Evolutionary conservation across 2,888 invertebrate species (phyloP).

Genomic region (Heliconius hortense): DNA sequence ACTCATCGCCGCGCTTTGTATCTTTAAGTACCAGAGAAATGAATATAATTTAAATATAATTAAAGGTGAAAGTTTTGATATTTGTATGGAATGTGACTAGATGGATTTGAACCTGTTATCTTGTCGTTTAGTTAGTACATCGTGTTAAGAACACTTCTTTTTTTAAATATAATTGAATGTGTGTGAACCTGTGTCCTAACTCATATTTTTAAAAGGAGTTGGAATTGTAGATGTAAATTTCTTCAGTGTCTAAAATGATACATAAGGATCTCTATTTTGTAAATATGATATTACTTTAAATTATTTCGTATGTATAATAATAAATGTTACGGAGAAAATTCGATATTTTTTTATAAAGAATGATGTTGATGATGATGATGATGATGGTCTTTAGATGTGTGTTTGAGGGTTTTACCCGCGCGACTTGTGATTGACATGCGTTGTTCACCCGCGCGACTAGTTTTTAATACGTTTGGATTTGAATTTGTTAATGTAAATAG

Average conservation of each 20-base stretch:
- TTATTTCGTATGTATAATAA: background rate
- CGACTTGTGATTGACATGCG: background rate
- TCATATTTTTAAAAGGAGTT: constrained; percentile 8
- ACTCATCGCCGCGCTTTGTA: too few species aligned
- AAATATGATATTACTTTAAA: constrained; percentile 3
- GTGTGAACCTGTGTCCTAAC: background rate
- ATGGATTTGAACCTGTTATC: background rate
- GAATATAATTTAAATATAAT: too few species aligned
- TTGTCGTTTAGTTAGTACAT: background rate
- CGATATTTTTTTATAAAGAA: constrained; percentile 10
- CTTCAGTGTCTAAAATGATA: background rate
- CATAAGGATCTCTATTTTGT: constrained; percentile 3
- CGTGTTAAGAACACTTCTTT: background rate
- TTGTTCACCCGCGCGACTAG: background rate
- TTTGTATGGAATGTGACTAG: background rate
- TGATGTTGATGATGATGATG: background rate
- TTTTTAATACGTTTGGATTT: background rate
- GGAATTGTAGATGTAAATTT: background rate
- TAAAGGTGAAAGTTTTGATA: too few species aligned
- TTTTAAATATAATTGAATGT: background rate
- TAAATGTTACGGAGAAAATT: background rate
- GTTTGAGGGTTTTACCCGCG: background rate
- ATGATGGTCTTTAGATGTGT: background rate
- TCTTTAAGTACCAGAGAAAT: too few species aligned
- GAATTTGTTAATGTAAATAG: background rate